Conservation (phyloP, 2,888 invertebrate genomes). For the Cephus pygmeus region DNA sequence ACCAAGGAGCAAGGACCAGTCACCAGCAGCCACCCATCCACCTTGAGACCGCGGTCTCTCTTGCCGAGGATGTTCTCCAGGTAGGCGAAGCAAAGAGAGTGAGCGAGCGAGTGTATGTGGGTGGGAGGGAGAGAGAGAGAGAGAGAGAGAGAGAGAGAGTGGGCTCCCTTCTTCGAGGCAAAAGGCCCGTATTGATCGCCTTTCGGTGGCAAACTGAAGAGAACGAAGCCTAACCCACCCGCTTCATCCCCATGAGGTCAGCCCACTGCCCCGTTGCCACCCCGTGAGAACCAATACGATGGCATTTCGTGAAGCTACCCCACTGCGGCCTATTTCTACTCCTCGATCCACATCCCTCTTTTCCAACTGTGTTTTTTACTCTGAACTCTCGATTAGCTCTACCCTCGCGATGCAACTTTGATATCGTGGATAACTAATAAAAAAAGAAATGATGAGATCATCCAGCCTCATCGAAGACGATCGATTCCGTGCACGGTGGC, state of each 20-base stretch:
- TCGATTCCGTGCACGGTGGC: too few relatives aligned
- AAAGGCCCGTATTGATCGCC: conserved; percentile 55
- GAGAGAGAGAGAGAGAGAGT: too few relatives aligned
- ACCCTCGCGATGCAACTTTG: not conserved
- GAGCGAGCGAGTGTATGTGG: too few relatives aligned
- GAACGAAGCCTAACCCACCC: conserved; percentile 44
- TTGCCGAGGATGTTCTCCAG: not conserved
- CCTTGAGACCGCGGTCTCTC: not conserved
- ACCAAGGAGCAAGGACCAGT: too few relatives aligned
- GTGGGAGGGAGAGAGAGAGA: too few relatives aligned
- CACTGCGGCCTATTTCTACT: not conserved
- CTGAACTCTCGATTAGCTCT: not conserved
- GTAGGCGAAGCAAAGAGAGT: not conserved
- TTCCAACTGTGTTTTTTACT: not conserved
- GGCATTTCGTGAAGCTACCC: conserved; percentile 13
- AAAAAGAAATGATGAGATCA: not conserved
- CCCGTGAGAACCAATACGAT: conserved; percentile 20
- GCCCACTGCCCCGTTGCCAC: conserved; percentile 21
- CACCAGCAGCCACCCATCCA: not conserved
- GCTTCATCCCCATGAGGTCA: conserved; percentile 33
- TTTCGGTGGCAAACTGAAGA: conserved; percentile 45
- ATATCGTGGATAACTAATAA: not conserved
- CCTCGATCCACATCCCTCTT: not conserved
- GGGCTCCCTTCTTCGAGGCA: not conserved
- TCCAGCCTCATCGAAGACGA: too few relatives aligned